Conservation (phyloP, 2,888 invertebrate genomes). For the Troides oblongomaculatus region DNA sequence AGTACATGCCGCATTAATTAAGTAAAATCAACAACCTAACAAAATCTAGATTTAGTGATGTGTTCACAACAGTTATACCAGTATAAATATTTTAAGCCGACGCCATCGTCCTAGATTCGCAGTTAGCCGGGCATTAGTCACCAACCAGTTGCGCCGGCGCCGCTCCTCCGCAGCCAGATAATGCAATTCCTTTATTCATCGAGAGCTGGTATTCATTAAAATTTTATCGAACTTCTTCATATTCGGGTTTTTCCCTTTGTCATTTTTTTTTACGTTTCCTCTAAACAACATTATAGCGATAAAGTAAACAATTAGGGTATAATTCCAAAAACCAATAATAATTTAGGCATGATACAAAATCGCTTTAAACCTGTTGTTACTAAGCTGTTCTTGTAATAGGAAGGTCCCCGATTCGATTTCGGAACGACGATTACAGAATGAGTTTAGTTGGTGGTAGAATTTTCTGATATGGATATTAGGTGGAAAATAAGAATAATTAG, state of each 20-base stretch:
- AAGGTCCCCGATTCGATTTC: too few species aligned
- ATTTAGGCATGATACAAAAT: too few species aligned
- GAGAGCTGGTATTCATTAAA: not conserved
- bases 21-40: not conserved
- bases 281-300: not conserved
- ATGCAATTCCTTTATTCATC: constrained; percentile 12
- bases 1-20: too few species aligned
- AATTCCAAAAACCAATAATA: too few species aligned
- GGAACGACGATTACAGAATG: too few species aligned
- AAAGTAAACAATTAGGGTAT: too few species aligned
- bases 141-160: constrained; percentile 35
- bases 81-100: constrained; percentile 9
- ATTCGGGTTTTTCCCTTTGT: not conserved
- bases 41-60: not conserved
- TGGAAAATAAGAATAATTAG: too few species aligned
- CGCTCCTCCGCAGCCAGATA: constrained; percentile 7
- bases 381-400: too few species aligned
- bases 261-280: constrained; percentile 4
- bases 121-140: constrained; percentile 39
- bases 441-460: too few species aligned
- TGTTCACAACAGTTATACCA: not conserved
- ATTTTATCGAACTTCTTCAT: not conserved
- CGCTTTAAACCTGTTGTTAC: too few species aligned
- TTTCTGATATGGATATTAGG: too few species aligned
- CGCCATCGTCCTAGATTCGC: constrained; percentile 32